A percentile compares a stretch with the other conserved stretches of the same genome.
Evolutionary conservation across 2,888 invertebrate genomes (phyloP).

Genomic region (Drosophila lacicola): DNA sequence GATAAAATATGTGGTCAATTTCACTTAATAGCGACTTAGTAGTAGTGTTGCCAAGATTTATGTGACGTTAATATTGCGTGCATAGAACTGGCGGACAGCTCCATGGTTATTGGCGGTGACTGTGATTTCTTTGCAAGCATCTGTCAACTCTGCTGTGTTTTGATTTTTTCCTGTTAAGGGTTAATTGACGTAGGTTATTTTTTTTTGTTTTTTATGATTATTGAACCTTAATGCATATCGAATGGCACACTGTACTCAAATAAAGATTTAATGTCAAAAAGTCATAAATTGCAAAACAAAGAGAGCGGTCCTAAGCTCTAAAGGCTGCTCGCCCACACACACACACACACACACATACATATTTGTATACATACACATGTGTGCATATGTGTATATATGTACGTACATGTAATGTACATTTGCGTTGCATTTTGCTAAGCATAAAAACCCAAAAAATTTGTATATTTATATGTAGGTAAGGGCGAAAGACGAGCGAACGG

Average conservation of each 20-base stretch:
- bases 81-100: conserved; percentile 8
- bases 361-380: no score
- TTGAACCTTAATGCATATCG: conserved; percentile 83
- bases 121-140: conserved; percentile 26
- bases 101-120: conserved; percentile 37
- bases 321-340: conserved; percentile 16
- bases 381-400: no score
- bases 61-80: conserved; percentile 78
- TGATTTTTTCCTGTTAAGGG: conserved; percentile 33
- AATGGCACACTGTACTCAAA: conserved; percentile 66
- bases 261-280: conserved; percentile 76
- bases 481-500: background rate
- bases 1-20: conserved; percentile 84
- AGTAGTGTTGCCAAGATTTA: conserved; percentile 77
- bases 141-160: conserved; percentile 3
- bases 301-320: conserved; percentile 29
- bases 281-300: conserved; percentile 55
- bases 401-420: conserved; percentile 52
- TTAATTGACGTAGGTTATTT: conserved; percentile 55
- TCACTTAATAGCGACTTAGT: conserved; percentile 82
- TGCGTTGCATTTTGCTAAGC: conserved; percentile 56
- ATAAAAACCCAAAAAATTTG: conserved; percentile 24
- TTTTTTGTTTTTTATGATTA: conserved; percentile 76
- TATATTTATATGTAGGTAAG: conserved; percentile 1
- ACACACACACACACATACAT: conserved; percentile 37